Evolutionary conservation across 1,140 invertebrate species (phyloP).

Genomic region (Conopomorpha cramerella): DNA sequence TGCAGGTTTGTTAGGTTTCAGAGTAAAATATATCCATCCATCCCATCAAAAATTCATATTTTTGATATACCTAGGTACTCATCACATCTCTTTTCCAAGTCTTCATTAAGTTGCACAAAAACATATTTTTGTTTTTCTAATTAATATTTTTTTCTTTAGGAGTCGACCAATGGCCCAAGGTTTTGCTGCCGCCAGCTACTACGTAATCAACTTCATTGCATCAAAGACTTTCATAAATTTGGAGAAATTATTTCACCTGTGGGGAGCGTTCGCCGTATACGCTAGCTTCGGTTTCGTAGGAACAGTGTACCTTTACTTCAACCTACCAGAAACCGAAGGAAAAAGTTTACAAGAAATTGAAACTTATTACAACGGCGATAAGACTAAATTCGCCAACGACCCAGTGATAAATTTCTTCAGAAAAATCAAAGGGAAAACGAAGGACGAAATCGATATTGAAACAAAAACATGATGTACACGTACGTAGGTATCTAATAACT

Average conservation of each 20-base stretch:
- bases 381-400: constrained; percentile 42
- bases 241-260: constrained; percentile 51
- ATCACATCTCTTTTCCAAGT: too few relatives aligned
- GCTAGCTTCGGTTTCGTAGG: constrained; percentile 63
- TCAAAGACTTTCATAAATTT: constrained; percentile 66
- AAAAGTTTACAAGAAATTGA: constrained; percentile 76
- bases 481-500: constrained; percentile 1
- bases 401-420: constrained; percentile 34
- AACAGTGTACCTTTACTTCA: constrained; percentile 64
- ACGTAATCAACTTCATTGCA: constrained; percentile 65
- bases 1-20: too few relatives aligned
- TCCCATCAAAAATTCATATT: too few relatives aligned
- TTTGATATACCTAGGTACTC: too few relatives aligned
- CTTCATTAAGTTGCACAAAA: too few relatives aligned
- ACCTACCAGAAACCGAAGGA: constrained; percentile 82
- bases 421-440: constrained; percentile 18
- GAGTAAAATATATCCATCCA: too few relatives aligned
- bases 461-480: constrained; percentile 4
- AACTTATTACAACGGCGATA: constrained; percentile 57
- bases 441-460: constrained; percentile 4
- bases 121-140: too few relatives aligned
- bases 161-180: constrained; percentile 63
- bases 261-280: constrained; percentile 68
- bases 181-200: constrained; percentile 62
- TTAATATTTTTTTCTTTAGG: constrained; percentile 25